A percentile compares a stretch with the other conserved stretches of the same genome.
Evolutionary conservation across 2,797 vertebrate species (phyloP).

Genomic region (Pipistrellus pipistrellus): DNA sequence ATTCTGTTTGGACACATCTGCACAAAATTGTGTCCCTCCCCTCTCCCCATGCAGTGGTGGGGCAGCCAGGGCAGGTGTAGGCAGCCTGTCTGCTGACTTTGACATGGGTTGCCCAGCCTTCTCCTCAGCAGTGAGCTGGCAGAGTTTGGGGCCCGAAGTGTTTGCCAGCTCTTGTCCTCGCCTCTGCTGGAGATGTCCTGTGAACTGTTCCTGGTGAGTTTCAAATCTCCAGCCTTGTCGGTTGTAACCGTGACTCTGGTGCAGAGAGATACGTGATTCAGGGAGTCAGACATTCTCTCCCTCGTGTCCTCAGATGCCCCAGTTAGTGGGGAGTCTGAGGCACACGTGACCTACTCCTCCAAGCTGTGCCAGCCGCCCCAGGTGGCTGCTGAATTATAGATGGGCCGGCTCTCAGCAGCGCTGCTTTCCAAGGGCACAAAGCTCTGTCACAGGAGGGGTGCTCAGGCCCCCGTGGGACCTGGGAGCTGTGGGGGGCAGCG

Average conservation of each 20-base stretch:
- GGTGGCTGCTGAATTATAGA: conserved; percentile 60
- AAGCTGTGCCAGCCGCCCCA: background rate
- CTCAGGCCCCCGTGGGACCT: background rate
- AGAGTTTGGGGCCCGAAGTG: background rate
- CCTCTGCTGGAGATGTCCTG: background rate
- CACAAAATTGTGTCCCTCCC: background rate
- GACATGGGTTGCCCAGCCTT: background rate
- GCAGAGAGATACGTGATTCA: background rate
- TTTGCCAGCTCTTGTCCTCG: background rate
- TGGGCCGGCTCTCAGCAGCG: background rate
- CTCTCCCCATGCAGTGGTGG: accelerated
- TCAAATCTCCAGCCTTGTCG: background rate
- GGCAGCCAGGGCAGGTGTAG: accelerated
- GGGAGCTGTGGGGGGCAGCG: background rate
- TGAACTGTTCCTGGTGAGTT: background rate
- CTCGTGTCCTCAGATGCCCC: background rate
- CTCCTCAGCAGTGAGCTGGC: background rate
- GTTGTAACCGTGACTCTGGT: background rate
- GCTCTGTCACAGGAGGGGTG: background rate
- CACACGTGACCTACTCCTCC: conserved; percentile 11
- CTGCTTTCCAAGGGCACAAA: conserved; percentile 32
- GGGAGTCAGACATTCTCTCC: background rate
- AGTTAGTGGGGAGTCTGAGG: background rate
- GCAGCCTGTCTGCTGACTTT: background rate
- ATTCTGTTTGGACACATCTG: background rate